Percentiles rank a stretch among this genome's conserved stretches.
These are phyloP conservation scores for Xestia rhomboidea DNA, from an alignment of 2,888 invertebrate genomes.

Conservation along the genomic window DNA sequence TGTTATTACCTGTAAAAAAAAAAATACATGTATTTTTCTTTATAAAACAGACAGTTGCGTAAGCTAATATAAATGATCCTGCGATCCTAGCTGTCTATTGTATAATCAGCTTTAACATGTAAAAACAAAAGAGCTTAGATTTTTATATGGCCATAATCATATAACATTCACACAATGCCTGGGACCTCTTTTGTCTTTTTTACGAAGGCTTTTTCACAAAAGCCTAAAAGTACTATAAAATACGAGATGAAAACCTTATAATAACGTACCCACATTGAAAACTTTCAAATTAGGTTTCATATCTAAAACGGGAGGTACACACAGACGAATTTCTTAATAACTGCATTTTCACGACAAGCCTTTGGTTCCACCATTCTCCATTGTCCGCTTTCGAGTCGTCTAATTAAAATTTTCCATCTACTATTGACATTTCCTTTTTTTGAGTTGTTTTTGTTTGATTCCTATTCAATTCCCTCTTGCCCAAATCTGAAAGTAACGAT, in stretches of 20 bases:
- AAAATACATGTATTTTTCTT: background rate
- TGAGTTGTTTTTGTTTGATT: slow-evolving; percentile 46
- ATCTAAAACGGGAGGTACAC: background rate
- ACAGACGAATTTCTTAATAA: slow-evolving; percentile 24
- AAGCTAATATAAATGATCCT: slow-evolving; percentile 23
- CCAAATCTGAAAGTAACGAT: slow-evolving; percentile 58
- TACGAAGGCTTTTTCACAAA: slow-evolving; percentile 21
- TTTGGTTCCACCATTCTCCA: slow-evolving; percentile 12
- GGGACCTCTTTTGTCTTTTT: slow-evolving; percentile 39
- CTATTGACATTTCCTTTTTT: slow-evolving; percentile 57
- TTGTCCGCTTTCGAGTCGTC: slow-evolving; percentile 51
- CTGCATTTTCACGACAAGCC: slow-evolving; percentile 47
- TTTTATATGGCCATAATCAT: slow-evolving; percentile 47
- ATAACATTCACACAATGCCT: slow-evolving; percentile 47
- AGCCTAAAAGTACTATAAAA: slow-evolving; percentile 44
- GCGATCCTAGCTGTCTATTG: slow-evolving; percentile 21
- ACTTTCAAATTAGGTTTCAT: slow-evolving; percentile 38
- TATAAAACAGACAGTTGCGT: background rate
- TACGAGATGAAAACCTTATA: slow-evolving; percentile 26
- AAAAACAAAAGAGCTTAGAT: slow-evolving; percentile 46
- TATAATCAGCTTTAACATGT: slow-evolving; percentile 17
- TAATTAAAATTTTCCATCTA: slow-evolving; percentile 61
- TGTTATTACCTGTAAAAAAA: slow-evolving; percentile 34
- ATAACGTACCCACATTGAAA: slow-evolving; percentile 33
- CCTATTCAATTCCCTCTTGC: slow-evolving; percentile 40